Evolutionary conservation across 1,140 invertebrate species (phyloP).

Genomic region (Zaprionus ghesquierei): DNA sequence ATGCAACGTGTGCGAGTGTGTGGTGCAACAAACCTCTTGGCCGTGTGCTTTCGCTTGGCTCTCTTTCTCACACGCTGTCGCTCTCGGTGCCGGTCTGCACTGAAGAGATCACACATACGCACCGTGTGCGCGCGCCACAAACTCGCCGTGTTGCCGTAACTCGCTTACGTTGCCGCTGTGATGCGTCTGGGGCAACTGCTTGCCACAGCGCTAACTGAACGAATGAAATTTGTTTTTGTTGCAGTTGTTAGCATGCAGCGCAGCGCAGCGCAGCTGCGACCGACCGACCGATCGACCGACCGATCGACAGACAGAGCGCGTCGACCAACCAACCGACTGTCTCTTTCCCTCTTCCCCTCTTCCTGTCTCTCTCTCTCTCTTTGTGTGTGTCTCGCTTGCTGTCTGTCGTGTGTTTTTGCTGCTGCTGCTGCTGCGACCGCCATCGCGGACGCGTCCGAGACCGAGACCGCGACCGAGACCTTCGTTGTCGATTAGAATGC

Average conservation of each 20-base stretch:
- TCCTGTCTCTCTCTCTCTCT: neutral
- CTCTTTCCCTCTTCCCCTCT: neutral
- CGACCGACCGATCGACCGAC: constrained; percentile 3
- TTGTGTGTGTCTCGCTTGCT: neutral
- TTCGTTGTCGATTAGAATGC: constrained; percentile 74
- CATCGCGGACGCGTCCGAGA: constrained; percentile 16
- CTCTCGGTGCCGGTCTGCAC: constrained; percentile 3
- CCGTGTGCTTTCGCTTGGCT: neutral
- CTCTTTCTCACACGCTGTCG: constrained; percentile 28
- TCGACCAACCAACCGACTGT: neutral
- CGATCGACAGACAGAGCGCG: neutral
- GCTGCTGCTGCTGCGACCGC: constrained; percentile 24
- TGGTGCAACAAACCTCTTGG: neutral
- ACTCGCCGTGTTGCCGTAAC: neutral
- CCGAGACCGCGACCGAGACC: constrained; percentile 57
- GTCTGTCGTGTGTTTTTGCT: constrained; percentile 5
- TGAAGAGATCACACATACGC: constrained; percentile 37
- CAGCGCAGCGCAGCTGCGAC: neutral
- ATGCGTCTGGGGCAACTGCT: constrained; percentile 69
- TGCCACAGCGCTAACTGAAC: constrained; percentile 57
- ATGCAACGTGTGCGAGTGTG: neutral
- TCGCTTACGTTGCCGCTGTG: constrained; percentile 18
- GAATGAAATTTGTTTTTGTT: constrained; percentile 55
- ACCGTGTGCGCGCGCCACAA: constrained; percentile 20
- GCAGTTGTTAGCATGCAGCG: constrained; percentile 23